Evolutionary conservation across 2,113 vertebrate genomes (phyloP), one percentile per base, ranked within the genome.

Genomic region (Gambusia holbrooki): DNA sequence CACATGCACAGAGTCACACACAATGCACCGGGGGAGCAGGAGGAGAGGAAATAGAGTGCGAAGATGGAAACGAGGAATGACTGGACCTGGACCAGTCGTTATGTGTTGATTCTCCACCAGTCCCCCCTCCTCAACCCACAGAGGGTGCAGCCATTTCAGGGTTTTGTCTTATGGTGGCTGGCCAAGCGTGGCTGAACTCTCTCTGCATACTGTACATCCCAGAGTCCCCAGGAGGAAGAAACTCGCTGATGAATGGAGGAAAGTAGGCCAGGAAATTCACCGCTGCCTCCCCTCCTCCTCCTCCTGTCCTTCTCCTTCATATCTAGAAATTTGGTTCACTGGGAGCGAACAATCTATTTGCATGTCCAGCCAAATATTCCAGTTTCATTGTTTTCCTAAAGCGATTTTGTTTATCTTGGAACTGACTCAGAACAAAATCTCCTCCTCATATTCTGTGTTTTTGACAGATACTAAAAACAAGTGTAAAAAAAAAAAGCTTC

Each of bases 231-330:
- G 68, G 87, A 89, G 90, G 76, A 77, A 8, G 71, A 72, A 37
- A 77, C 72, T 76, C 71, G 45, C 73, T 89, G 82, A 74, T 80
- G 87, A 83, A 87, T 74, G 84, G 85, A 82, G 67, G 79, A 92
- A 94, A 92, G 82, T 94, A 93, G 94, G 93, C 85, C 92, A 94
- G 32, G 69, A 71, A 74, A 89, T 78, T 82, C 60, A 79, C 65
- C 22, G 8, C 82, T 80, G 71, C 75, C 60, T 67, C 77, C 73
- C 82, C 80, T 69, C 87, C 81, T 64, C 68, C 79, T 62, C 73
- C 63, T 62, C 13, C 69, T 51, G 5, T 19, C 15, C 48, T 51
- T 51, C 51, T 58, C 69, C 54, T 27, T 25, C 68, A 60, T 48
- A 11, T 62, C 76, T n/a, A 61, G 66, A 83, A 84, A 85, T 86